phyloP scores from a whole-genome alignment of 2,113 vertebrate species.

The Chaetodon auriga region DNA sequence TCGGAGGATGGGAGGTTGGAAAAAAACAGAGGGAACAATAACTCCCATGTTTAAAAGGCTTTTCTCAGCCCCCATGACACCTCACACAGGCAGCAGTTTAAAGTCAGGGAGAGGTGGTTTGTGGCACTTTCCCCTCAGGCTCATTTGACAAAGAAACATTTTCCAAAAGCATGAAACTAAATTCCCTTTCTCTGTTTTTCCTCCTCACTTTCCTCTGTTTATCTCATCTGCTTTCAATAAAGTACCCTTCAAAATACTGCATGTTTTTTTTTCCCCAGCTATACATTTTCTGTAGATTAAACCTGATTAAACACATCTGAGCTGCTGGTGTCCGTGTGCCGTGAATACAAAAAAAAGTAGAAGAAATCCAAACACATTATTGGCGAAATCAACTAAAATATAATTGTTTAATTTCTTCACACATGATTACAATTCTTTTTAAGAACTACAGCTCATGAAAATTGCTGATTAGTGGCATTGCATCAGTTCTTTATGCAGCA shows the following conservation, averaged over 20 bases:
- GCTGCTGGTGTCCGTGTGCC: not conserved
- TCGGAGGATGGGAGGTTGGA: slow-evolving; percentile 83
- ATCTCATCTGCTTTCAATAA: not conserved
- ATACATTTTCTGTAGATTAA: slow-evolving; percentile 6
- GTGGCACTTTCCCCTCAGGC: slow-evolving; percentile 45
- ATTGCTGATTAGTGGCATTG: not conserved
- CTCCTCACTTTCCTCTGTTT: not conserved
- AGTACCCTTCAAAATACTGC: not conserved
- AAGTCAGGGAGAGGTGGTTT: slow-evolving; percentile 58
- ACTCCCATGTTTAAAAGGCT: slow-evolving; percentile 80
- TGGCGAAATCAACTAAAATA: not conserved
- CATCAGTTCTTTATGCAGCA: not conserved
- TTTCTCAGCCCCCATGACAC: slow-evolving; percentile 73
- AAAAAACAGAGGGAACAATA: slow-evolving; percentile 78
- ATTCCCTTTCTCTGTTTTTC: not conserved
- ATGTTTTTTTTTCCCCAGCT: not conserved
- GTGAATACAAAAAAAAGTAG: not conserved
- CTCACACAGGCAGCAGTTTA: slow-evolving; percentile 67
- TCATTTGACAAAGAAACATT: slow-evolving; percentile 56
- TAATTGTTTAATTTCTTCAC: not conserved
- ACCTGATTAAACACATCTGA: not conserved
- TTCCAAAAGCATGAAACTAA: slow-evolving; percentile 36
- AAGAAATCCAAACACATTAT: too few species aligned
- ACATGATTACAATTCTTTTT: not conserved
- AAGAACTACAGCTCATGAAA: not conserved